phyloP scores from a whole-genome alignment of 2,888 invertebrate genomes.

The Tipula lateralis region DNA sequence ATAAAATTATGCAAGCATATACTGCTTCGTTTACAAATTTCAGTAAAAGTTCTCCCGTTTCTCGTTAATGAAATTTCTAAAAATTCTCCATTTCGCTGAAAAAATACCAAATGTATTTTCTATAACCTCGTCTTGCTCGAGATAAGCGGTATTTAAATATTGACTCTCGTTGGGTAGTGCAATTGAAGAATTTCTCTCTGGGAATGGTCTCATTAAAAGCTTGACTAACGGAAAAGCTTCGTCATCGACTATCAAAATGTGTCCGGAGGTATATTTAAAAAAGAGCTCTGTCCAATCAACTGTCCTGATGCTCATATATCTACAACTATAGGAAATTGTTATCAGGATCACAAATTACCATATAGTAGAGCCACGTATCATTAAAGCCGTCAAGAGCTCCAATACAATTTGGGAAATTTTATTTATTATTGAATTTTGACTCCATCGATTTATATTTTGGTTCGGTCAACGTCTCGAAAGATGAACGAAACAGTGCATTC shows the following conservation, averaged over 20 bases:
- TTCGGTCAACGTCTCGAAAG: background rate
- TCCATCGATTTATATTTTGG: background rate
- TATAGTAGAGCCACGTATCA: background rate
- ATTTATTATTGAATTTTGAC: background rate
- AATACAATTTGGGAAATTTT: constrained; percentile 25
- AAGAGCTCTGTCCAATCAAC: constrained; percentile 12
- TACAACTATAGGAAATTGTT: constrained; percentile 32
- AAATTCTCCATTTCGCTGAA: background rate
- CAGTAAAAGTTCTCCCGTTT: background rate
- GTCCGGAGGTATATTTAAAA: no score
- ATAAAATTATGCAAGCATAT: background rate
- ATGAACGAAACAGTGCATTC: background rate
- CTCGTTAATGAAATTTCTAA: background rate
- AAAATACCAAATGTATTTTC: constrained; percentile 34
- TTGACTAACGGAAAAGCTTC: constrained; percentile 31
- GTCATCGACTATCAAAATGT: constrained; percentile 33
- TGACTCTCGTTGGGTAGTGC: background rate
- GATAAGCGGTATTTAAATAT: constrained; percentile 32
- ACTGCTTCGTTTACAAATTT: background rate
- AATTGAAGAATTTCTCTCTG: constrained; percentile 28
- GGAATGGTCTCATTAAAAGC: constrained; percentile 32
- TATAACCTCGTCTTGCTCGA: constrained; percentile 32
- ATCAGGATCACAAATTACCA: constrained; percentile 30
- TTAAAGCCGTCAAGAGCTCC: background rate
- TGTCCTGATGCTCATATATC: constrained; percentile 31